These are phyloP conservation scores for Tolmerus cingulatus DNA, from an alignment of 2,888 invertebrate genomes.

Conservation along the genomic window DNA sequence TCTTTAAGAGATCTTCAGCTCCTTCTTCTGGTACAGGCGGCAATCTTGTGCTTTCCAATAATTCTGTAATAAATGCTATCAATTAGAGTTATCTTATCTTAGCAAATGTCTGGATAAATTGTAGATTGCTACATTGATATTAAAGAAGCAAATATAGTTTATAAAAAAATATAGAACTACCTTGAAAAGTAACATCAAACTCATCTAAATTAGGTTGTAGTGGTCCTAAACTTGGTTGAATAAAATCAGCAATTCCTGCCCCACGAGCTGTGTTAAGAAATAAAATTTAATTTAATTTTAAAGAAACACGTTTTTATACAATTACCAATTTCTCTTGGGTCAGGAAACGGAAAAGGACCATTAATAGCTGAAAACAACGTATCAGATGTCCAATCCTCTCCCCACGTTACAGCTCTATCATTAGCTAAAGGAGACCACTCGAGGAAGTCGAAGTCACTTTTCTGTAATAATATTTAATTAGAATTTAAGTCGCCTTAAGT, in stretches of 20 bases:
- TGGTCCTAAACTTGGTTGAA: conserved; percentile 97
- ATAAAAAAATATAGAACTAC: conserved; percentile 61
- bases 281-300: not conserved
- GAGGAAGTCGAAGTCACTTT: conserved; percentile 63
- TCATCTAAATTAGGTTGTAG: conserved; percentile 96
- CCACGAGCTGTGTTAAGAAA: conserved; percentile 66
- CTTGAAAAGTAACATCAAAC: conserved; percentile 85
- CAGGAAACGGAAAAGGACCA: conserved; percentile 95
- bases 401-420: conserved; percentile 58
- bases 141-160: not conserved
- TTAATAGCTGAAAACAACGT: conserved; percentile 82
- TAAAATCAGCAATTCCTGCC: conserved; percentile 92
- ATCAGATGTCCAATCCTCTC: conserved; percentile 76
- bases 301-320: not conserved
- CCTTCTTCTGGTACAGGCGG: conserved; percentile 71
- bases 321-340: conserved; percentile 93
- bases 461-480: conserved; percentile 53
- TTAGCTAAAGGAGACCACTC: conserved; percentile 61
- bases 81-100: not conserved
- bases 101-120: not conserved
- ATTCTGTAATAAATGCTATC: conserved; percentile 53
- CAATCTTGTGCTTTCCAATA: conserved; percentile 64
- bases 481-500: not conserved
- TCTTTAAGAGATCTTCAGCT: conserved; percentile 68
- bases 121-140: not conserved